Base-by-base conservation (phyloP, 92 coral and sea anemone genomes). In the Zoanthus gigantus region DNA sequence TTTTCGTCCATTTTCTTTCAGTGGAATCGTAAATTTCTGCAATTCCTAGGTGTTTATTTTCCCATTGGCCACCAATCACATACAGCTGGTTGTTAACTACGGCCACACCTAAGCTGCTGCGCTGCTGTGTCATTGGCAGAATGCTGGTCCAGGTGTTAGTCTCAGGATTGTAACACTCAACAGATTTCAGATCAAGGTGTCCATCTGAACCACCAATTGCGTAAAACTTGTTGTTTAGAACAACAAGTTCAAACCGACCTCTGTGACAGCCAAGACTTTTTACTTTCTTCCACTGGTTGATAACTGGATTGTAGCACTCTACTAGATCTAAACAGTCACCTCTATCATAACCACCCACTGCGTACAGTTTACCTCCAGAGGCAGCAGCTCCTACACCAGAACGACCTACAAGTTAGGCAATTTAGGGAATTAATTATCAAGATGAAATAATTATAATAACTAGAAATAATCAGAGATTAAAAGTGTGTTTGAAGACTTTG, bases 161-260 rank as follows among this genome's bases (percentile, higher is more conserved):
- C n/a, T 88, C 78, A 3, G 92, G 89, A 86, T 95, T 94, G 67
- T 92, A 97, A 48, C 94, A 91, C 88, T 97, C 99, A 42, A 87
- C 95, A 31, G 99, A 88, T 18, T 93, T 95, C 5, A 97, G 88
- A 77, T 97, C 99, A 16, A 89, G 85, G 63, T 92, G 95, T 30
- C 99, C 99, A 69, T 94, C 93, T 15, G 99, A 97, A 23, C 99
- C 99, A 53, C 98, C 99, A 86, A 97, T 88, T 23, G 99, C 98
- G 78, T 87, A 97, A n/a, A 97, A 85, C 91, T 94, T 87, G 89
- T 89, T 93, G 53, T 86, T 89, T 16, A 97, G 77, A 60, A 94
- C 91, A 71, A 61, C 92, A 4, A 96, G 87, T 76, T 92, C 96
- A 61, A 97, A 89, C 74, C 99, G 86, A 9, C 99, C 99, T 67